Evolutionary conservation across 2,888 invertebrate species (phyloP).

Genomic region (Pasiphila rectangulata): DNA sequence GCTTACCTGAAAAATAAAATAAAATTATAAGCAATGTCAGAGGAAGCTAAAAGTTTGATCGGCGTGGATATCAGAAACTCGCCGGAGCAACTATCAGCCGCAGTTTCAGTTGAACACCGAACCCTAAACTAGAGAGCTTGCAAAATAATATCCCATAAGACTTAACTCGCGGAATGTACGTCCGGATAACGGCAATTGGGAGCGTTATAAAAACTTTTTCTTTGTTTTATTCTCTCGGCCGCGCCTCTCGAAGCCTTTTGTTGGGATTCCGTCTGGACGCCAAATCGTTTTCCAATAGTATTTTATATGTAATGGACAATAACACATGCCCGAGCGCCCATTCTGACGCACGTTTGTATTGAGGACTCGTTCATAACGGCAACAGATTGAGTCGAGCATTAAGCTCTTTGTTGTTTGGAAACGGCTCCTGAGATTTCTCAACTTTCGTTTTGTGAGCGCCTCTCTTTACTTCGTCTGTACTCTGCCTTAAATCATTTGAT

Average conservation of each 20-base stretch:
- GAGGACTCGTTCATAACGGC: conserved; percentile 37
- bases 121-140: conserved; percentile 22
- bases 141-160: conserved; percentile 31
- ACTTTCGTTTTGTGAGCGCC: background rate
- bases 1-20: conserved; percentile 3
- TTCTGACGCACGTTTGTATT: conserved; percentile 41
- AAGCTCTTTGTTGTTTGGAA: conserved; percentile 20
- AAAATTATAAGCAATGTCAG: background rate
- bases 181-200: conserved; percentile 50
- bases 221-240: conserved; percentile 61
- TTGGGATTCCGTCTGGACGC: conserved; percentile 52
- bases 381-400: conserved; percentile 32
- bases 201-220: conserved; percentile 67
- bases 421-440: conserved; percentile 2
- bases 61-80: background rate
- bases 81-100: conserved; percentile 4
- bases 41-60: background rate
- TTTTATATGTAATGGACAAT: conserved; percentile 71
- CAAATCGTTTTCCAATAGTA: conserved; percentile 75
- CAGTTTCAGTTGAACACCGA: conserved; percentile 12
- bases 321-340: conserved; percentile 56
- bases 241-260: conserved; percentile 39
- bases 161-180: conserved; percentile 37
- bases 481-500: too few relatives aligned
- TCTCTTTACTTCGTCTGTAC: too few relatives aligned